A percentile compares a stretch with the other conserved stretches of the same genome.
These are phyloP conservation scores for Hanleya hanleyi DNA, from an alignment of 2,888 invertebrate species.

Conservation along the genomic window DNA sequence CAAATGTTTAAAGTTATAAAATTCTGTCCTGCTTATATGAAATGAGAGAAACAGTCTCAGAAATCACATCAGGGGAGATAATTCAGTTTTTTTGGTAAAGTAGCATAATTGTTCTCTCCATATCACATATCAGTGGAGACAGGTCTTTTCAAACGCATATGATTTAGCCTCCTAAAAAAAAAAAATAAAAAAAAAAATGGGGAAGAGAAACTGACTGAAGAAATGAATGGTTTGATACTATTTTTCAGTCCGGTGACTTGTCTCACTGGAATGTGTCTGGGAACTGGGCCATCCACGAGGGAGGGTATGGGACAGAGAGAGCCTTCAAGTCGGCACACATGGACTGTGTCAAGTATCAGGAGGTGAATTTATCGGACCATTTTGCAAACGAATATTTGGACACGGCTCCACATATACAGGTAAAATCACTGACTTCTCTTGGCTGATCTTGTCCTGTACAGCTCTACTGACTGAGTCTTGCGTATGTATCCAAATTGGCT, in stretches of 20 bases:
- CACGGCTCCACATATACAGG: slow-evolving; percentile 56
- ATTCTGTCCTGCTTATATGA: too few relatives aligned
- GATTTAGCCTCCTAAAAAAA: neutral
- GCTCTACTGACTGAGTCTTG: too few relatives aligned
- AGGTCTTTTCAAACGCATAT: too few relatives aligned
- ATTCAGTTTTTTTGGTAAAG: too few relatives aligned
- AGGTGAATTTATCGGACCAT: slow-evolving; percentile 45
- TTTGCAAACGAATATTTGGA: slow-evolving; percentile 55
- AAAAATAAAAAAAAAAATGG: neutral
- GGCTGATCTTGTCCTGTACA: too few relatives aligned
- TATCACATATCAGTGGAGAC: too few relatives aligned
- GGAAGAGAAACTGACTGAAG: neutral
- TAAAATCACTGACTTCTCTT: slow-evolving; percentile 24
- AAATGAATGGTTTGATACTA: neutral
- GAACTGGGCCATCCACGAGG: slow-evolving; percentile 37
- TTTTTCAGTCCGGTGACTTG: slow-evolving; percentile 40
- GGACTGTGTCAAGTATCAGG: slow-evolving; percentile 53
- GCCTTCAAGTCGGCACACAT: slow-evolving; percentile 50
- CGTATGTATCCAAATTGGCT: too few relatives aligned
- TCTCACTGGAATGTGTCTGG: slow-evolving; percentile 53
- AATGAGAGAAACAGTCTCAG: too few relatives aligned
- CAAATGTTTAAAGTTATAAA: too few relatives aligned
- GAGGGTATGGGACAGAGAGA: slow-evolving; percentile 54
- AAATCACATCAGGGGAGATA: too few relatives aligned
- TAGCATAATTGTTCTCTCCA: too few relatives aligned